phyloP scores from a whole-genome alignment of 2,888 invertebrate species.

The Xestia ashworthii region DNA sequence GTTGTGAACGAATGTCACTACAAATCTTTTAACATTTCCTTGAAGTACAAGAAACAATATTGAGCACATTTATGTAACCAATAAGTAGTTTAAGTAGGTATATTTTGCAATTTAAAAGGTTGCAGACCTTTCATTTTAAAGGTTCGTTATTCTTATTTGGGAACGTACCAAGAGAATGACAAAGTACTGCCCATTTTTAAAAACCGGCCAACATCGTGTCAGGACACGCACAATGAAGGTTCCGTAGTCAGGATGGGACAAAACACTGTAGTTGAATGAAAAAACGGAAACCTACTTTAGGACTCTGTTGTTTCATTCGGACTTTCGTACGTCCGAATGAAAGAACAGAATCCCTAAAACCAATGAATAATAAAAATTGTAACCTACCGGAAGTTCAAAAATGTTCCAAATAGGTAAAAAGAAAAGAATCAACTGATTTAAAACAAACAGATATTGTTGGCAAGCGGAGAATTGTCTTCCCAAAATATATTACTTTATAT shows the following conservation, averaged over 20 bases:
- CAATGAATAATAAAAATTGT: neutral
- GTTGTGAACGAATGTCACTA: neutral
- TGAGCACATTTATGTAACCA: neutral
- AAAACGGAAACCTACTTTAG: too few species aligned
- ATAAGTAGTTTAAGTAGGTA: neutral
- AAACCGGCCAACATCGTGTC: neutral
- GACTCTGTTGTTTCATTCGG: too few species aligned
- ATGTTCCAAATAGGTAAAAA: neutral
- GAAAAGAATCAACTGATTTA: slow-evolving; percentile 40
- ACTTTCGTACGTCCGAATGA: too few species aligned
- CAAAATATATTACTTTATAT: slow-evolving; percentile 38
- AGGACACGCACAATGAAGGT: neutral
- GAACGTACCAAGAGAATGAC: neutral
- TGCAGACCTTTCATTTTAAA: neutral
- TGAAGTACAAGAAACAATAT: neutral
- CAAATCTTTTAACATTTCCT: neutral
- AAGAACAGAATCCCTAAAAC: neutral
- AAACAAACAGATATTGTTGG: slow-evolving; percentile 35
- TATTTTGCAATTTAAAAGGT: neutral
- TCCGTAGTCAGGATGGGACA: too few species aligned
- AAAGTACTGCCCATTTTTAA: neutral
- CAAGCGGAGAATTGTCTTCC: slow-evolving; percentile 2
- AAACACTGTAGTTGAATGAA: too few species aligned
- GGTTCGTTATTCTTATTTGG: neutral
- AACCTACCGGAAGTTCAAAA: neutral